Base-by-base conservation (phyloP, 2,113 vertebrate species). In the Gobio gobio region DNA sequence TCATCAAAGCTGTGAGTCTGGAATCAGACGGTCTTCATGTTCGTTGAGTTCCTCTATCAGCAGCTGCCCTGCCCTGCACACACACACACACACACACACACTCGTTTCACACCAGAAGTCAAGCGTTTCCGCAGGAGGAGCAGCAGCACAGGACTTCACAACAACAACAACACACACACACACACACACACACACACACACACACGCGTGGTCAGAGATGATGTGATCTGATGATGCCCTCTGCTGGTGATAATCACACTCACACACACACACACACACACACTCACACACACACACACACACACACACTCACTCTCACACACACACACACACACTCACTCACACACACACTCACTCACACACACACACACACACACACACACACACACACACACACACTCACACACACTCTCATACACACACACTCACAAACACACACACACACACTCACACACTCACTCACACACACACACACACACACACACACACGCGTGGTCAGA, bases 61-160 rank as follows among this genome's bases (percentile, higher is more conserved):
- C 33, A 18, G 78, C 78, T 24, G 78, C 78, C 59, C 78, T 64
- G 58, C 59, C 77, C 77, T 63, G 36, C n/a, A 54, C 40, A 24
- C 56, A 43, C 36, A 24, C 56, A 43, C 36, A 24, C 56, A 43
- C 36, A n/a, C n/a, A n/a, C n/a, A n/a, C n/a, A 24, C 56, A 43
- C 36, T 3, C 14, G n/a, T 49, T 80, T 80, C 59, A 80, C 78
- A 80, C 78, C 78, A 80, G 78, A 80, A 80, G 78, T 80, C 22
- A 63, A 80, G 40, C 16, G 43, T 29, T 80, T 80, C 78, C 78
- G 59, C 58, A 45, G 14, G 54, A 78, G 51, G 43, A 40, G 18
- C 61, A 40, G 18, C 61, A 14, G 61, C 3, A 16, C 64, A 68
- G 24, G 73, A 75, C 73, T 2, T 29, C 47, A 54, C 70, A 47